Evolutionary conservation across 2,113 vertebrate genomes (phyloP).

Genomic region (Hemichromis elongatus): DNA sequence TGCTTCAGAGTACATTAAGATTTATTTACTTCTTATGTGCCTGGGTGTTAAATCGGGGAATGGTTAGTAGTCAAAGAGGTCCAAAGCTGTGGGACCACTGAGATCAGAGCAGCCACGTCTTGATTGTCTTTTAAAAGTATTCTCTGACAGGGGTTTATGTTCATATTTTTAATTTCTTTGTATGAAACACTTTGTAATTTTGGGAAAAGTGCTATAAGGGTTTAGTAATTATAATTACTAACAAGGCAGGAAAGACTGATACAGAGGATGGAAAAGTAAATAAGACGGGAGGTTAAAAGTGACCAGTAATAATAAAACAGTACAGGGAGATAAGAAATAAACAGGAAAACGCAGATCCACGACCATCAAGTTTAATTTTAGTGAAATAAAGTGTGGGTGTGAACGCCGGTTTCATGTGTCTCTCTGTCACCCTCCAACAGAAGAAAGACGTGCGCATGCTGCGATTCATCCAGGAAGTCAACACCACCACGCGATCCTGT

Average conservation of each 20-base stretch:
- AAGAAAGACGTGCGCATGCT: slow-evolving; percentile 96
- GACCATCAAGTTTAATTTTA: rapidly evolving
- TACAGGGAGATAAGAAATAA: background rate
- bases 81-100: rapidly evolving
- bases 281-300: background rate
- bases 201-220: background rate
- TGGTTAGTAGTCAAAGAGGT: background rate
- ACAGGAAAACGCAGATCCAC: rapidly evolving
- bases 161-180: background rate
- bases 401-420: rapidly evolving
- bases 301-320: background rate
- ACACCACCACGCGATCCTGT: slow-evolving; percentile 94
- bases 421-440: slow-evolving; percentile 62
- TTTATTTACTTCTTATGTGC: background rate
- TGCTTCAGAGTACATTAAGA: background rate
- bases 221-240: background rate
- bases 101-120: background rate
- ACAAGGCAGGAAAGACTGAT: background rate
- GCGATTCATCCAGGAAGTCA: slow-evolving; percentile 98
- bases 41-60: background rate
- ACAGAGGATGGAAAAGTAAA: background rate
- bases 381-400: background rate
- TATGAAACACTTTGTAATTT: background rate
- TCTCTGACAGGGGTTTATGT: rapidly evolving
- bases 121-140: background rate